These are phyloP conservation scores for Bombus polaris DNA, from an alignment of 1,140 invertebrate species.

Conservation along the genomic window DNA sequence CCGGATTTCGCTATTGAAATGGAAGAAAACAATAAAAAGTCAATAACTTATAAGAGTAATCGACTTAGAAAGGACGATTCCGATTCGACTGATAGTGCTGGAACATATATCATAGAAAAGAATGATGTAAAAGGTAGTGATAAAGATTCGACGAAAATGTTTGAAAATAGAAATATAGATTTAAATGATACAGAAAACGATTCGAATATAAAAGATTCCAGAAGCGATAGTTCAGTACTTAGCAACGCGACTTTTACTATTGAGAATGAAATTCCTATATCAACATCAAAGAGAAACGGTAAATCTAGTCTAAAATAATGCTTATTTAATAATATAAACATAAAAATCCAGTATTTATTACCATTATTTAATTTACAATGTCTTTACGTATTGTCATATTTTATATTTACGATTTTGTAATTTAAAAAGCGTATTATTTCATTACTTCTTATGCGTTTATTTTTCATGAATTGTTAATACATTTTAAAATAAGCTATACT, in stretches of 20 bases:
- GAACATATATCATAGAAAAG: constrained; percentile 74
- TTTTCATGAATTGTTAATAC: not conserved
- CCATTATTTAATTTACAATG: constrained; percentile 11
- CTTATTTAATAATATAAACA: not conserved
- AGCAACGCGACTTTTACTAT: constrained; percentile 78
- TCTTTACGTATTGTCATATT: not conserved
- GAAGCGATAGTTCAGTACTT: constrained; percentile 63
- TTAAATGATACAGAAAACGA: constrained; percentile 14
- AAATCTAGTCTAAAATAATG: constrained; percentile 16
- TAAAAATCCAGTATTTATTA: constrained; percentile 3
- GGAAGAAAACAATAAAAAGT: constrained; percentile 12
- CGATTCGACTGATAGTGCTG: constrained; percentile 66
- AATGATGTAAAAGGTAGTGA: constrained; percentile 38
- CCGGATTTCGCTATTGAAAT: not conserved
- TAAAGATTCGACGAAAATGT: constrained; percentile 49
- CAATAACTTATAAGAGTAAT: constrained; percentile 39
- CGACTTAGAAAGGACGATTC: constrained; percentile 38
- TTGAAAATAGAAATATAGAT: constrained; percentile 50
- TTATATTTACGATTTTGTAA: constrained; percentile 12
- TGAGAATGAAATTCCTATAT: constrained; percentile 72
- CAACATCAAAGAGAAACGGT: constrained; percentile 65
- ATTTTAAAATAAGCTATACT: too few species aligned
- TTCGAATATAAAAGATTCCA: constrained; percentile 27
- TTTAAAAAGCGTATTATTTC: not conserved
- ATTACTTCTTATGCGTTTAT: not conserved